phyloP scores from a whole-genome alignment of 2,797 vertebrate genomes.

The Lithobates sylvaticus region DNA sequence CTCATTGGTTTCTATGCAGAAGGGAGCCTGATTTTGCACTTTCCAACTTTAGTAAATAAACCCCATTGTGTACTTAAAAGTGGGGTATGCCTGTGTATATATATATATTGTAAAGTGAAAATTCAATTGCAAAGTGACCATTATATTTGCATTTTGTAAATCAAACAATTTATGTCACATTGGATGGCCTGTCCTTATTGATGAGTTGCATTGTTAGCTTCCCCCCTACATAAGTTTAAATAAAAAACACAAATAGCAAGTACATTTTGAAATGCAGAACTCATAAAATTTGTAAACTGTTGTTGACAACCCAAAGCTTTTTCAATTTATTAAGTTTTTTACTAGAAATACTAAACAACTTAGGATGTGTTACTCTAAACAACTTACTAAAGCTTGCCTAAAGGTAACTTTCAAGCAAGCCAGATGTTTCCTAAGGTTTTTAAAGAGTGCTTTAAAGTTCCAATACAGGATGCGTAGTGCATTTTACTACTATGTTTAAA shows the following conservation, averaged over 20 bases:
- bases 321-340: conserved; percentile 47
- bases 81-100: too few species aligned
- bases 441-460: conserved; percentile 35
- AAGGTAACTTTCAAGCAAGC: conserved; percentile 54
- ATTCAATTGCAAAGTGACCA: too few species aligned
- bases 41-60: too few species aligned
- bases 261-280: conserved; percentile 39
- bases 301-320: conserved; percentile 26
- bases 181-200: not conserved
- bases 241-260: not conserved
- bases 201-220: not conserved
- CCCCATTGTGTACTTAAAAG: too few species aligned
- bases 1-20: too few species aligned
- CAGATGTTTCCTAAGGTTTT: conserved; percentile 34
- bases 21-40: too few species aligned
- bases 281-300: conserved; percentile 35
- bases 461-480: conserved; percentile 22
- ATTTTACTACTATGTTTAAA: conserved; percentile 18
- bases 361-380: conserved; percentile 48
- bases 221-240: not conserved
- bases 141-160: not conserved
- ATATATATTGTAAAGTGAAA: too few species aligned
- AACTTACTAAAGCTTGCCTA: conserved; percentile 29
- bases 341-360: conserved; percentile 39
- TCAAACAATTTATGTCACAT: not conserved